Conservation (phyloP, 1,140 invertebrate species). For the Andrena cerasifolii region DNA sequence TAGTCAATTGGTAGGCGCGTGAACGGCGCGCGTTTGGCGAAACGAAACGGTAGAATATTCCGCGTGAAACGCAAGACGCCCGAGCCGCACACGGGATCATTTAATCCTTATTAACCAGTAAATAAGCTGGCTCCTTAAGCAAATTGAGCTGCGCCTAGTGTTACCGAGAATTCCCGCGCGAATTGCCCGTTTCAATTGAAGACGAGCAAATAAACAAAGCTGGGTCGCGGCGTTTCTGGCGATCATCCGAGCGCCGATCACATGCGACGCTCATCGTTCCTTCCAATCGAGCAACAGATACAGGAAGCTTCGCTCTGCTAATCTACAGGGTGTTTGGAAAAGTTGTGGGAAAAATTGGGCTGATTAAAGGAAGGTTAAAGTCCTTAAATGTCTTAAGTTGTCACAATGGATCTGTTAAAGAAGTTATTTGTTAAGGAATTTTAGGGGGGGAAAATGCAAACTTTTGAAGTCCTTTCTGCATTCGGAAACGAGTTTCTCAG, state of each 20-base stretch:
- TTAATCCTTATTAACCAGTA: constrained; percentile 58
- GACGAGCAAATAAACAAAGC: constrained; percentile 24
- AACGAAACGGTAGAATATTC: constrained; percentile 20
- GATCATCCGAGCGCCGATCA: constrained; percentile 28
- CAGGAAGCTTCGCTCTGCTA: no score
- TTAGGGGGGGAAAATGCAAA: no score
- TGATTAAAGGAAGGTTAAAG: no score
- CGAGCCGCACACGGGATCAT: constrained; percentile 51
- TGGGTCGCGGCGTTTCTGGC: constrained; percentile 19
- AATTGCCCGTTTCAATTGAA: constrained; percentile 50
- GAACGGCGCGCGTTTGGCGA: background rate
- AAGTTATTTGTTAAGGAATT: no score
- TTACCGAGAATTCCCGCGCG: constrained; percentile 31
- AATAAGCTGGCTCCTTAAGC: constrained; percentile 54
- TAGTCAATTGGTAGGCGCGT: constrained; percentile 38
- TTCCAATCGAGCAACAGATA: background rate
- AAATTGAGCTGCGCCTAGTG: constrained; percentile 46
- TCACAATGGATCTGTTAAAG: no score
- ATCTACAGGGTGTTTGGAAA: no score
- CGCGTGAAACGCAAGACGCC: constrained; percentile 39
- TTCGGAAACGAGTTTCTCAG: no score
- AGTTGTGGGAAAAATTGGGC: no score
- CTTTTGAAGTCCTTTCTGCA: no score
- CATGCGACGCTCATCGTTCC: background rate
- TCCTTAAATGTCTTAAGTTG: no score